Base-by-base conservation (phyloP, 1,140 invertebrate genomes). In the Neotoxoptera formosana region DNA sequence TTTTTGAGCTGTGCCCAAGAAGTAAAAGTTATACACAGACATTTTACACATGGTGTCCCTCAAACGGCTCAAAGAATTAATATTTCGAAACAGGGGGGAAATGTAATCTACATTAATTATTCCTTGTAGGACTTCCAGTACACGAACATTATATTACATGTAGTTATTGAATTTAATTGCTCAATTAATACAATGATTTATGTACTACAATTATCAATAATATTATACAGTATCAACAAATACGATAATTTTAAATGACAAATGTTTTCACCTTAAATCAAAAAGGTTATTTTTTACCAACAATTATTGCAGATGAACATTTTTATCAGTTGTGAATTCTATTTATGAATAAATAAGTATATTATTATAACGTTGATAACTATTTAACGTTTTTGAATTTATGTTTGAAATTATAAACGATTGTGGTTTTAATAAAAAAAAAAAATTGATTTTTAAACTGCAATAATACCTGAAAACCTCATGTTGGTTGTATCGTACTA, bases 231-330 rank as follows among this genome's bases (percentile, higher is more conserved):
- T 76, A 76, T 76, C 60, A n/a, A 14, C 30, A 76, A 76, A 76
- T 76, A n/a, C 60, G n/a, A 76, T 76, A 76, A n/a, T 76, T 76
- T n/a, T n/a, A 76, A n/a, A 76, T 76, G 30, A 76, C 30, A n/a
- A 23, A n/a, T 76, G n/a, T 76, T 76, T 30, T 76, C 60, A 76
- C 60, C 60, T n/a, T 76, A 76, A n/a, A 76, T 76, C 30, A 76
- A n/a, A 67, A 67, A n/a, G 0, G n/a, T 76, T 6, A 76, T 76
- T 76, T n/a, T 67, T 76, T n/a, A 4, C 30, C 30, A 17, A 30
- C 14, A 17, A n/a, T n/a, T n/a, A n/a, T n/a, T n/a, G 30, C 14
- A n/a, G 4, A 76, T 17, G 60, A n/a, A 76, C 60, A 17, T 76
- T 76, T 76, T n/a, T 76, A n/a, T 76, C 30, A 4, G n/a, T 76